Evolutionary conservation across 2,797 vertebrate species (phyloP).

Genomic region (Poliocrania exsul): DNA sequence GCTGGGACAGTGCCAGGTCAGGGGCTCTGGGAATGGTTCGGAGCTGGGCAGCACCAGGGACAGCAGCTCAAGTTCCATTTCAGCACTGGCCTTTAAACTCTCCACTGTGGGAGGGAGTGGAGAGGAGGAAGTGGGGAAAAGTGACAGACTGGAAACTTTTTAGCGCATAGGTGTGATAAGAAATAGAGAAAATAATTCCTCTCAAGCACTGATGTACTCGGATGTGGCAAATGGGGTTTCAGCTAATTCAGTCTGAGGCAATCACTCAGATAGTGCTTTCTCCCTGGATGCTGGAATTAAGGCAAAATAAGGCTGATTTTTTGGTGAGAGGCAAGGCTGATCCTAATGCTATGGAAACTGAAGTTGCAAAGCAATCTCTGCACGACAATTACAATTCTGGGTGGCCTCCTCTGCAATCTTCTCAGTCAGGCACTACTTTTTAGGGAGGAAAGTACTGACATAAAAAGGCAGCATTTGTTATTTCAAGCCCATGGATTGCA

Average conservation of each 20-base stretch:
- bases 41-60: background rate
- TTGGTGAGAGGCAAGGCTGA: background rate
- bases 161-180: background rate
- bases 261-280: background rate
- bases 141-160: background rate
- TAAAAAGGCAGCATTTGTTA: background rate
- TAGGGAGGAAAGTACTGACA: background rate
- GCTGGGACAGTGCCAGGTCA: background rate
- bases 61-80: background rate
- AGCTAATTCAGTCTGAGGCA: background rate
- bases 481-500: background rate
- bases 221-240: background rate
- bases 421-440: background rate
- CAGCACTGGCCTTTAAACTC: fast-evolving
- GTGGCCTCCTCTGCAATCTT: background rate
- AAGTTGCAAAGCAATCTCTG: background rate
- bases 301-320: background rate
- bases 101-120: fast-evolving
- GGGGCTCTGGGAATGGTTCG: background rate
- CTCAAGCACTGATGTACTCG: background rate
- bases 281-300: background rate
- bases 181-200: background rate
- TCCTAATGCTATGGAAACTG: background rate
- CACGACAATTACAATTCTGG: background rate
- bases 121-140: background rate